Evolutionary conservation across 2,888 invertebrate genomes (phyloP).

Genomic region (Drosophila gaucha): DNA sequence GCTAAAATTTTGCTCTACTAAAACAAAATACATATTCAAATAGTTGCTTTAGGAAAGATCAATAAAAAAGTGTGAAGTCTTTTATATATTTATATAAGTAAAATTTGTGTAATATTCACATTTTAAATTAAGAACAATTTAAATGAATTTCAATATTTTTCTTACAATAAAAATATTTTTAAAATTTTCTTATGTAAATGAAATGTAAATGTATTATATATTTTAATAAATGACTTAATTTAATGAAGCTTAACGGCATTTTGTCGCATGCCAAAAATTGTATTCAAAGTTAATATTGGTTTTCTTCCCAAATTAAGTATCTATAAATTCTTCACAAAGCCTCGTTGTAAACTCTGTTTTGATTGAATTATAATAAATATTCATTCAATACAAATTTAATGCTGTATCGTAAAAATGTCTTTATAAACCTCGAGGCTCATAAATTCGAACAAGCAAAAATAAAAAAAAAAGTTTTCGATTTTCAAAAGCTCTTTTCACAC

Average conservation of each 20-base stretch:
- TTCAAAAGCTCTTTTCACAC: slow-evolving; percentile 39
- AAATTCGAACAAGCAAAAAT: slow-evolving; percentile 3
- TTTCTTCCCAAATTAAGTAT: background rate
- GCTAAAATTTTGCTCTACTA: no score
- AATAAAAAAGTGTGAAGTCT: no score
- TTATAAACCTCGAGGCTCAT: slow-evolving; percentile 5
- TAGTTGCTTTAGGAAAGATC: no score
- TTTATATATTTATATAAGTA: no score
- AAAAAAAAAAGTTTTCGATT: slow-evolving; percentile 30
- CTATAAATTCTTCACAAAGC: slow-evolving; percentile 3
- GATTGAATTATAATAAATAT: background rate
- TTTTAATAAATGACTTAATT: background rate
- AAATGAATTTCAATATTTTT: background rate
- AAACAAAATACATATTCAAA: no score
- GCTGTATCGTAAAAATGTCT: slow-evolving; percentile 6
- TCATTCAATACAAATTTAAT: slow-evolving; percentile 1
- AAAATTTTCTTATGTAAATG: no score
- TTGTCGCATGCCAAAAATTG: slow-evolving; percentile 13
- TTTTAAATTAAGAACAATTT: no score
- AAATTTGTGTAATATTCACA: no score
- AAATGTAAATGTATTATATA: background rate
- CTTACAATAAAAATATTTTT: background rate
- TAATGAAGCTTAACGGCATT: slow-evolving; percentile 8
- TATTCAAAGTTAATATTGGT: background rate
- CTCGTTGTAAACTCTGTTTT: background rate